Evolutionary conservation across 2,797 vertebrate genomes (phyloP).

Genomic region (Perodicticus potto): DNA sequence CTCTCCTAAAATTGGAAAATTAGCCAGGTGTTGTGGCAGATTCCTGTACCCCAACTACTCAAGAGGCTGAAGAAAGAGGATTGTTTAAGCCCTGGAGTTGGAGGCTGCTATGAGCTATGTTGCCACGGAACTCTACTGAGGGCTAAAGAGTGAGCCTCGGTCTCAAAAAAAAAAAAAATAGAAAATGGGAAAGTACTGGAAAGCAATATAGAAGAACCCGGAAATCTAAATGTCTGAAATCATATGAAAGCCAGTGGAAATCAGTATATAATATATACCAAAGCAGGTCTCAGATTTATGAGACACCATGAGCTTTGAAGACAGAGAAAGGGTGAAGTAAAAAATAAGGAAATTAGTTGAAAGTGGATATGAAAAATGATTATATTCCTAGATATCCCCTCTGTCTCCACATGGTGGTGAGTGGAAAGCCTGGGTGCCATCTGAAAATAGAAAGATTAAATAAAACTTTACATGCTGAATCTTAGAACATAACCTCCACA

Average conservation of each 20-base stretch:
- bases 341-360: background rate
- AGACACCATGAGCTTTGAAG: background rate
- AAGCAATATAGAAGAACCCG: background rate
- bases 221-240: background rate
- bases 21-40: too few species aligned
- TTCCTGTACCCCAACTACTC: too few species aligned
- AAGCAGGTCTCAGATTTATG: background rate
- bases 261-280: background rate
- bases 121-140: too few species aligned
- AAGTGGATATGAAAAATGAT: background rate
- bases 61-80: too few species aligned
- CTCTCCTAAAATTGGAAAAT: too few species aligned
- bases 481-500: background rate
- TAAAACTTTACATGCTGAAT: background rate
- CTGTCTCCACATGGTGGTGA: background rate
- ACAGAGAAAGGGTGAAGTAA: background rate
- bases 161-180: background rate
- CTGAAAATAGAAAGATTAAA: background rate
- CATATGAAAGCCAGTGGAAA: background rate
- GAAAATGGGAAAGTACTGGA: background rate
- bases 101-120: too few species aligned
- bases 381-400: background rate
- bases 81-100: too few species aligned
- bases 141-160: too few species aligned
- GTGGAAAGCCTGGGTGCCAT: background rate